Conservation (phyloP, 2,113 vertebrate genomes). For the Cyprinodon tularosa region DNA sequence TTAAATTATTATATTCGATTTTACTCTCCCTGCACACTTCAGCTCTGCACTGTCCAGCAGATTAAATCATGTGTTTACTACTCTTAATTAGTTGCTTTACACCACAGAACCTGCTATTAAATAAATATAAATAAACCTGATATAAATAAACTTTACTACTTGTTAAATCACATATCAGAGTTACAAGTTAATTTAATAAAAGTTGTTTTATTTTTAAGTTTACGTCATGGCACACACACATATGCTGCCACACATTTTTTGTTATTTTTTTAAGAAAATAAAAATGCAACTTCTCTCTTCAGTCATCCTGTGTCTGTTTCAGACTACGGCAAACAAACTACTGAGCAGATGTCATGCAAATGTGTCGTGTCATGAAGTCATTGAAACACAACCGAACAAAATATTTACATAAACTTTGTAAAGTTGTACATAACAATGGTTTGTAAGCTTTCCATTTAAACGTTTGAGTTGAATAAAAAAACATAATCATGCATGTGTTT, state of each 20-base stretch:
- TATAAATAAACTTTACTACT: not conserved
- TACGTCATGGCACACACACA: not conserved
- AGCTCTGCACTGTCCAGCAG: not conserved
- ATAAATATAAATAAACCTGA: no score
- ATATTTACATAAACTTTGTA: no score
- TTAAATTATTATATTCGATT: conserved; percentile 12
- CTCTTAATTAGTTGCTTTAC: not conserved
- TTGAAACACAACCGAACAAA: no score
- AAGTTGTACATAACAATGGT: no score
- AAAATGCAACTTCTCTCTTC: no score
- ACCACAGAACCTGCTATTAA: no score
- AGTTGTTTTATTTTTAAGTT: not conserved
- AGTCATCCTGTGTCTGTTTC: not conserved
- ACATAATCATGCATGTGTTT: no score
- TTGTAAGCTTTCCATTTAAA: no score
- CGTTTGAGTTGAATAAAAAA: no score
- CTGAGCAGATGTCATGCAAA: not conserved
- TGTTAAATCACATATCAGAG: not conserved
- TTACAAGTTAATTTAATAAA: not conserved
- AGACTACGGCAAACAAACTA: not conserved
- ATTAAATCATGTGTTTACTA: not conserved
- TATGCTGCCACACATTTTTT: not conserved
- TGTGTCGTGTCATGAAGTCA: not conserved
- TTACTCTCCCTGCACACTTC: not conserved
- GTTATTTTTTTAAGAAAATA: no score